Evolutionary conservation across 2,797 vertebrate genomes (phyloP).

Genomic region (Tiaroga cobitis): DNA sequence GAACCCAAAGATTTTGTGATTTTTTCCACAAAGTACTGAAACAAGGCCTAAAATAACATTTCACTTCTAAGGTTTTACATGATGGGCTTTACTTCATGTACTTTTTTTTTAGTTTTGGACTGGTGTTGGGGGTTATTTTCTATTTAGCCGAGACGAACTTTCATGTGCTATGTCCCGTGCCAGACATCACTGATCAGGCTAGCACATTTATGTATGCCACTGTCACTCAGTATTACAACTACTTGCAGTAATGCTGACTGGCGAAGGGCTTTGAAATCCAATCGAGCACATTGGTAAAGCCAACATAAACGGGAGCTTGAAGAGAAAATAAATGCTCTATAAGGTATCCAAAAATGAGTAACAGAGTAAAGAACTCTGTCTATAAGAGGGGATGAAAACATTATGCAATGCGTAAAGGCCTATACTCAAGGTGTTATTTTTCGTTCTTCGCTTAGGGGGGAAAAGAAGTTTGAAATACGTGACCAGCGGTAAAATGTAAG

Average conservation of each 20-base stretch:
- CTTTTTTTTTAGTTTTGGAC: constrained; percentile 13
- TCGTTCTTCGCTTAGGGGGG: not conserved
- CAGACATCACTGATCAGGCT: constrained; percentile 37
- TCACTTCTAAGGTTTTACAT: constrained; percentile 35
- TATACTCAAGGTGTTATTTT: not conserved
- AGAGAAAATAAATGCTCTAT: constrained; percentile 4
- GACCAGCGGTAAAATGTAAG: not conserved
- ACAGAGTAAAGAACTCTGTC: not conserved
- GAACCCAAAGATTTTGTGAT: not conserved
- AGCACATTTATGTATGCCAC: constrained; percentile 41
- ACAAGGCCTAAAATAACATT: constrained; percentile 22
- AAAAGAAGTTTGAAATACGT: not conserved
- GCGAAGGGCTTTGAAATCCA: constrained; percentile 34
- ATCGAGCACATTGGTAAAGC: constrained; percentile 24
- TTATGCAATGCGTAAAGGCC: not conserved
- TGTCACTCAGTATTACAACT: constrained; percentile 35
- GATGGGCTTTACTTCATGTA: constrained; percentile 28
- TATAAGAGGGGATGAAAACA: not conserved
- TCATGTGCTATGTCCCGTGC: constrained; percentile 13
- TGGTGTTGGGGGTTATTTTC: constrained; percentile 13
- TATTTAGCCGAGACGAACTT: constrained; percentile 27
- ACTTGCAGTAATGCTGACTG: constrained; percentile 39
- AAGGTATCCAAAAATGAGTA: not conserved
- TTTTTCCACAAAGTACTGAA: constrained; percentile 11
- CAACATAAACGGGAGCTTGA: constrained; percentile 45